Evolutionary conservation across 2,888 invertebrate species (phyloP).

Genomic region (Endomychus coccineus): DNA sequence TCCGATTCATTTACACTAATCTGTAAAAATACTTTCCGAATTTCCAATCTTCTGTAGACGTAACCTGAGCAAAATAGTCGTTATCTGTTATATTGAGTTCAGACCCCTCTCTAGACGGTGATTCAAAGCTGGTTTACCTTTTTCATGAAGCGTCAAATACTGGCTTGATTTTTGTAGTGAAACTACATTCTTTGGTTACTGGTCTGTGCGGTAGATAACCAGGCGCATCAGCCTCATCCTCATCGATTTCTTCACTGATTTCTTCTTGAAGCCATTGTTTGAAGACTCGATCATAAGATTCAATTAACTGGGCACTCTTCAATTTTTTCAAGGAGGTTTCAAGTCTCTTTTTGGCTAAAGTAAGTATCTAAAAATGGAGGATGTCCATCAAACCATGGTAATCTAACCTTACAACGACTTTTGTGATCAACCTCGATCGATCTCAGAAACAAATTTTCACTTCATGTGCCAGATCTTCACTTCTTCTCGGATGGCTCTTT

Average conservation of each 20-base stretch:
- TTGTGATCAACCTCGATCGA: slow-evolving; percentile 26
- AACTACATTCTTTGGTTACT: slow-evolving; percentile 17
- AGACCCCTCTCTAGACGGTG: slow-evolving; percentile 22
- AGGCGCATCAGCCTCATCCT: no score
- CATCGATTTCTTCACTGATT: no score
- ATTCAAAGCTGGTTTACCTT: slow-evolving; percentile 25
- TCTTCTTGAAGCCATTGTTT: no score
- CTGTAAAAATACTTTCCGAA: slow-evolving; percentile 32
- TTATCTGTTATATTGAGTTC: slow-evolving; percentile 18
- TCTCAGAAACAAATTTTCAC: slow-evolving; percentile 26
- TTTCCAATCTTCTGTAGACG: slow-evolving; percentile 24
- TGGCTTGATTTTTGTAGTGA: slow-evolving; percentile 22
- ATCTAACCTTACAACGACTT: slow-evolving; percentile 31
- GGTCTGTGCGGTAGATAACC: no score
- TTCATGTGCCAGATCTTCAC: no score
- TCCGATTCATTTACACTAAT: slow-evolving; percentile 24
- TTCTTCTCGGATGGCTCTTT: slow-evolving; percentile 26
- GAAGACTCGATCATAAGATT: no score
- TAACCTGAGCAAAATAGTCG: slow-evolving; percentile 19
- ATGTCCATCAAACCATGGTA: slow-evolving; percentile 33
- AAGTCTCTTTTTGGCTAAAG: slow-evolving; percentile 26
- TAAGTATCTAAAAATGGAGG: slow-evolving; percentile 25
- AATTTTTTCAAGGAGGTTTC: slow-evolving; percentile 22
- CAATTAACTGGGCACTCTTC: slow-evolving; percentile 17
- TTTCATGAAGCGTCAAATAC: slow-evolving; percentile 29